A percentile compares a stretch with the other conserved stretches of the same genome.
Conservation (phyloP, 2,113 vertebrate species). For the Caranx melampygus region DNA sequence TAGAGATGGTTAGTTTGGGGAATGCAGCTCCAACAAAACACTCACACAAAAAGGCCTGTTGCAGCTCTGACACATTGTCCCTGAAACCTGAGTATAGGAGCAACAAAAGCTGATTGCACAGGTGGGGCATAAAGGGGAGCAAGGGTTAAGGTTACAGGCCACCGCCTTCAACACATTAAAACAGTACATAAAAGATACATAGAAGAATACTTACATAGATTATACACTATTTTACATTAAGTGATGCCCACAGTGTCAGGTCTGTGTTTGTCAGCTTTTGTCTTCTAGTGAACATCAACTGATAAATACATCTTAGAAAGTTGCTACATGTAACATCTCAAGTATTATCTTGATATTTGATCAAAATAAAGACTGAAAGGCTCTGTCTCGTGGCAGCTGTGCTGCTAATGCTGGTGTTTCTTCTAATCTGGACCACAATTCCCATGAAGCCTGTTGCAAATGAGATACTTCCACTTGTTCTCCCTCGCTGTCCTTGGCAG, state of each 20-base stretch:
- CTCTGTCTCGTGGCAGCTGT: neutral
- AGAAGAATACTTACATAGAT: neutral
- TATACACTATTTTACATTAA: neutral
- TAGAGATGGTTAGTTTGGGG: neutral
- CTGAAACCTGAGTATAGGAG: constrained; percentile 42
- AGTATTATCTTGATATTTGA: neutral
- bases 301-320: neutral
- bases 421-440: constrained; percentile 9
- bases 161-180: constrained; percentile 16
- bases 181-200: constrained; percentile 17
- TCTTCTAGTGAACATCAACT: neutral
- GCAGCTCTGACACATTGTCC: neutral
- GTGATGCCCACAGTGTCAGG: neutral
- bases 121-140: neutral
- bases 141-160: constrained; percentile 51
- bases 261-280: neutral
- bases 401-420: neutral
- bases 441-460: constrained; percentile 42
- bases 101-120: constrained; percentile 22
- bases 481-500: constrained; percentile 28
- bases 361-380: neutral
- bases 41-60: neutral
- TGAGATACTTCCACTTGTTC: constrained; percentile 31
- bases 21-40: neutral
- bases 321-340: neutral